Percentiles rank a stretch among this genome's conserved stretches.
These are phyloP conservation scores for Agonum fuliginosum DNA, from an alignment of 2,888 invertebrate genomes.

Conservation along the genomic window DNA sequence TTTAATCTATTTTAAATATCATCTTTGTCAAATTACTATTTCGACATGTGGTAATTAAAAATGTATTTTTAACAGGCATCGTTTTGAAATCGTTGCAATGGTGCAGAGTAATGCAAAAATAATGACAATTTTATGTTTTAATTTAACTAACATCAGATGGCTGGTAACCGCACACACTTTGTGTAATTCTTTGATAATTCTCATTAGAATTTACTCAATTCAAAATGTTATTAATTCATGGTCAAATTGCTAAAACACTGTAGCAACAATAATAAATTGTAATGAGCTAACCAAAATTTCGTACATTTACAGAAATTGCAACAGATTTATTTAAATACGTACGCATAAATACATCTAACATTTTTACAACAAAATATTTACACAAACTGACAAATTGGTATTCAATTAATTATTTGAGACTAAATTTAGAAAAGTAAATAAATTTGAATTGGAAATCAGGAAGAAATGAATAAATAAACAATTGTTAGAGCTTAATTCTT, in stretches of 20 bases:
- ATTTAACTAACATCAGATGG: not conserved
- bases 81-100: not conserved
- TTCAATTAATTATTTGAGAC: not conserved
- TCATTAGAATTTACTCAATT: not conserved
- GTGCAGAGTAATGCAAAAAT: not conserved
- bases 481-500: too few species aligned
- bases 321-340: not conserved
- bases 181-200: not conserved
- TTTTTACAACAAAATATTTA: not conserved
- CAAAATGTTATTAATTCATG: too few species aligned
- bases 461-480: too few species aligned
- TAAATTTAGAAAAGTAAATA: not conserved
- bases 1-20: constrained; percentile 46
- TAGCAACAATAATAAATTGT: not conserved
- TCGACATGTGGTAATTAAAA: constrained; percentile 24
- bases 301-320: not conserved
- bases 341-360: not conserved
- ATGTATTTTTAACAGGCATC: not conserved
- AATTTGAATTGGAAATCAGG: not conserved
- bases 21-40: not conserved
- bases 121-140: not conserved
- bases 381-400: not conserved
- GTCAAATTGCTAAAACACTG: too few species aligned
- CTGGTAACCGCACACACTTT: not conserved
- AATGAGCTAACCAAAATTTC: not conserved